Percentiles rank a stretch among this genome's conserved stretches.
phyloP scores from a whole-genome alignment of 2,888 invertebrate genomes.

The Ypsolopha sequella region DNA sequence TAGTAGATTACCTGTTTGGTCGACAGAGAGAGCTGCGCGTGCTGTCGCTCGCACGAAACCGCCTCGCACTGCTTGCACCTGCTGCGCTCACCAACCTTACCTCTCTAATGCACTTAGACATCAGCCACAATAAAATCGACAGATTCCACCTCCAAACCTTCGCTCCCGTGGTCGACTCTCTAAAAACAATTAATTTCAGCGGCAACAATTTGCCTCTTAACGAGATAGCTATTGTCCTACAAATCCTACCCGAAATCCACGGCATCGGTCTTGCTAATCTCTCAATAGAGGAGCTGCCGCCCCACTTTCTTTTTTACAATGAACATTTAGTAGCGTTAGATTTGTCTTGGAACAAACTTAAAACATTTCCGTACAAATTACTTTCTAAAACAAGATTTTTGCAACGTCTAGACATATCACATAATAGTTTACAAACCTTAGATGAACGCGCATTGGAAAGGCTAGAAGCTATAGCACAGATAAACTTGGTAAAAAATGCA shows the following conservation, averaged over 20 bases:
- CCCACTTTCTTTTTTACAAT: slow-evolving; percentile 70
- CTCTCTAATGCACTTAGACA: slow-evolving; percentile 76
- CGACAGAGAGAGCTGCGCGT: slow-evolving; percentile 65
- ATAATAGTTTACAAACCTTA: slow-evolving; percentile 77
- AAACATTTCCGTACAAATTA: slow-evolving; percentile 66
- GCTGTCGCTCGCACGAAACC: slow-evolving; percentile 77
- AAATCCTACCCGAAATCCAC: slow-evolving; percentile 68
- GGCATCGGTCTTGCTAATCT: slow-evolving; percentile 73
- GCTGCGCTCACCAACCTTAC: slow-evolving; percentile 81
- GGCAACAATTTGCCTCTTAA: slow-evolving; percentile 74
- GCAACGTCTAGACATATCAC: slow-evolving; percentile 78
- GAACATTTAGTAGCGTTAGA: slow-evolving; percentile 75
- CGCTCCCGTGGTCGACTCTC: slow-evolving; percentile 70
- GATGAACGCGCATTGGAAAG: slow-evolving; percentile 68
- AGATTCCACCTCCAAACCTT: slow-evolving; percentile 74
- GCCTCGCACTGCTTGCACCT: slow-evolving; percentile 80
- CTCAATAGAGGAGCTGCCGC: slow-evolving; percentile 66
- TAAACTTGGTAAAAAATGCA: slow-evolving; percentile 73
- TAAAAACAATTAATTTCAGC: slow-evolving; percentile 77
- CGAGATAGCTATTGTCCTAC: slow-evolving; percentile 69
- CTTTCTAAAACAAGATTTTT: slow-evolving; percentile 70
- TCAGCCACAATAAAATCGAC: slow-evolving; percentile 82
- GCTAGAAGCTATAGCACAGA: slow-evolving; percentile 66
- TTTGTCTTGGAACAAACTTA: slow-evolving; percentile 79
- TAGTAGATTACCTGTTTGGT: slow-evolving; percentile 78